Conservation (phyloP, 1,140 invertebrate genomes). For the Antheraea mylitta region DNA sequence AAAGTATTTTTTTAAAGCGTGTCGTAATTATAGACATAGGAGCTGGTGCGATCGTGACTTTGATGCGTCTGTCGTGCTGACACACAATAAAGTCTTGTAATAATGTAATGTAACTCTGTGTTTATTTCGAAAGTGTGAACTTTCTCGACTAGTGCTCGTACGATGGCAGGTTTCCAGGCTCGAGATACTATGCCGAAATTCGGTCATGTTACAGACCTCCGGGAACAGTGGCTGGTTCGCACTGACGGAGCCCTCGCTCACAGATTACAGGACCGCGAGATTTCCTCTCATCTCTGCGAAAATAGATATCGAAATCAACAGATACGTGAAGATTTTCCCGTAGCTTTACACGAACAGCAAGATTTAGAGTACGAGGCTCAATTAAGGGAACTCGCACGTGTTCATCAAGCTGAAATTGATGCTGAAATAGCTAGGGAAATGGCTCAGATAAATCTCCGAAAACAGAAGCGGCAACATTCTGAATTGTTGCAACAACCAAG, state of each 20-base stretch:
- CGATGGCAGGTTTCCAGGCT: slow-evolving; percentile 59
- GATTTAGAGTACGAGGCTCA: slow-evolving; percentile 62
- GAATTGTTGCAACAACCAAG: slow-evolving; percentile 50
- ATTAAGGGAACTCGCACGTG: slow-evolving; percentile 48
- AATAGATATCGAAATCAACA: slow-evolving; percentile 93
- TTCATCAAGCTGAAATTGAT: slow-evolving; percentile 63
- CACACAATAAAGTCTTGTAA: slow-evolving; percentile 28
- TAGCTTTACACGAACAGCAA: slow-evolving; percentile 89
- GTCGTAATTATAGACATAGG: not conserved
- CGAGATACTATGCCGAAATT: slow-evolving; percentile 73
- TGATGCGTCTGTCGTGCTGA: slow-evolving; percentile 22
- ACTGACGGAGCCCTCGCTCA: slow-evolving; percentile 95
- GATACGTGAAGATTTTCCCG: slow-evolving; percentile 92
- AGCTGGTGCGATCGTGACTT: not conserved
- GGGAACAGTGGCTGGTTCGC: slow-evolving; percentile 91
- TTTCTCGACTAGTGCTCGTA: slow-evolving; percentile 27
- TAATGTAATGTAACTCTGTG: slow-evolving; percentile 24
- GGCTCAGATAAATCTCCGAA: slow-evolving; percentile 64
- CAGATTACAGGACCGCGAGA: slow-evolving; percentile 94
- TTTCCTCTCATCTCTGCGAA: slow-evolving; percentile 88
- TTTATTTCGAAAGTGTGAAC: slow-evolving; percentile 32
- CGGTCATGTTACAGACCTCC: slow-evolving; percentile 65
- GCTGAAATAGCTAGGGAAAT: slow-evolving; percentile 68
- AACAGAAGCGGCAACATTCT: slow-evolving; percentile 43
- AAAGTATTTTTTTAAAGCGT: not conserved